A percentile compares a stretch with the other conserved stretches of the same genome.
Evolutionary conservation across 2,888 invertebrate genomes (phyloP).

Genomic region (Drosophila helvetica): DNA sequence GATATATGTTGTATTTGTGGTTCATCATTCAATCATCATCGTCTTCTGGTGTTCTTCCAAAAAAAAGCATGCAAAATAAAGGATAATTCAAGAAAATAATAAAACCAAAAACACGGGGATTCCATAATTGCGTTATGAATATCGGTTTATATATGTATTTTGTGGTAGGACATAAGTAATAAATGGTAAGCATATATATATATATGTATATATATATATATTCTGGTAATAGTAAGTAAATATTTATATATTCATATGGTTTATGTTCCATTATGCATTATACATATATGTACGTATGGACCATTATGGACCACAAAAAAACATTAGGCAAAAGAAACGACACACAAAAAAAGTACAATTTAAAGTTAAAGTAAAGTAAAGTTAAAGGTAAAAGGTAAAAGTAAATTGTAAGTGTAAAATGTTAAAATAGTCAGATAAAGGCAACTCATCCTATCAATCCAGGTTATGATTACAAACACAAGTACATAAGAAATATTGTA

Average conservation of each 20-base stretch:
- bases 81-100: slow-evolving; percentile 10
- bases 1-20: slow-evolving; percentile 79
- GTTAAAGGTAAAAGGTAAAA: slow-evolving; percentile 34
- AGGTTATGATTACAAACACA: slow-evolving; percentile 35
- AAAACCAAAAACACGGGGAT: slow-evolving; percentile 38
- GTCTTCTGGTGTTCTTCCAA: slow-evolving; percentile 28
- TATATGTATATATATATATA: slow-evolving; percentile 37
- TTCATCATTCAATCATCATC: slow-evolving; percentile 39
- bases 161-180: slow-evolving; percentile 60
- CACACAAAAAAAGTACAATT: slow-evolving; percentile 44
- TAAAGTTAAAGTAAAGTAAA: slow-evolving; percentile 13
- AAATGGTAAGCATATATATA: slow-evolving; percentile 38
- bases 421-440: slow-evolving; percentile 39
- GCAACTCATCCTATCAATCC: slow-evolving; percentile 42
- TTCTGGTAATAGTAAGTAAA: slow-evolving; percentile 60
- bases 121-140: slow-evolving; percentile 44
- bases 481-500: slow-evolving; percentile 50
- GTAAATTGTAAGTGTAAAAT: slow-evolving; percentile 24
- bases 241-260: slow-evolving; percentile 32
- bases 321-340: slow-evolving; percentile 22
- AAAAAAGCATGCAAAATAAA: slow-evolving; percentile 21
- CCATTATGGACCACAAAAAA: slow-evolving; percentile 3
- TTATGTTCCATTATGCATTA: slow-evolving; percentile 25
- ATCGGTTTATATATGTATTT: slow-evolving; percentile 46
- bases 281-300: background rate